Evolutionary conservation across 1,140 invertebrate genomes (phyloP).

Genomic region (Caerostris darwini): DNA sequence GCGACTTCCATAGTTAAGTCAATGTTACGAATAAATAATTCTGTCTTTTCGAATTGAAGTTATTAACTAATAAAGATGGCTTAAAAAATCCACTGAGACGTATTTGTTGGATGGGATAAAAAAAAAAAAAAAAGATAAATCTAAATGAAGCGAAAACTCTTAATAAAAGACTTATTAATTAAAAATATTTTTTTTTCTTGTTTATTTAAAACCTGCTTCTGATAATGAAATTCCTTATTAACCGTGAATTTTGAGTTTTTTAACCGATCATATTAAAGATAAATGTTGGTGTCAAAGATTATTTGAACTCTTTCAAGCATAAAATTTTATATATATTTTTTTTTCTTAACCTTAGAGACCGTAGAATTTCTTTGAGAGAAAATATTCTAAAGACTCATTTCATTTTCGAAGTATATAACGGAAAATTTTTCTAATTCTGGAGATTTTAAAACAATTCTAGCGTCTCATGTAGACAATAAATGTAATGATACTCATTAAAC

Average conservation of each 20-base stretch:
- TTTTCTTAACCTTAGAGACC: not conserved
- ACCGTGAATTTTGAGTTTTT: conserved; percentile 31
- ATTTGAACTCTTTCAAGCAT: conserved; percentile 4
- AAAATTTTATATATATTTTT: conserved; percentile 13
- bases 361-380: not conserved
- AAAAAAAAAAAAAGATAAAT: conserved; percentile 7
- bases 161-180: conserved; percentile 69
- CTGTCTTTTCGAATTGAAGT: conserved; percentile 58
- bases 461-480: conserved; percentile 12
- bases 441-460: not conserved
- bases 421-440: not conserved
- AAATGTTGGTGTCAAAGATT: conserved; percentile 44
- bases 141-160: conserved; percentile 63
- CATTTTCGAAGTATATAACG: not conserved
- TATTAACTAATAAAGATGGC: conserved; percentile 46
- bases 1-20: conserved; percentile 25
- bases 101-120: not conserved
- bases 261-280: conserved; percentile 31
- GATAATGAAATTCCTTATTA: conserved; percentile 58
- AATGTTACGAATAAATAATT: conserved; percentile 68
- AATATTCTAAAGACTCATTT: not conserved
- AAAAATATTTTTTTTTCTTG: conserved; percentile 39
- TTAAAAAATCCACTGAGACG: conserved; percentile 13
- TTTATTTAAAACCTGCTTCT: conserved; percentile 46
- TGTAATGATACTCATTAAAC: conserved; percentile 2